Evolutionary conservation across 2,888 invertebrate genomes (phyloP), one percentile per base, ranked within the genome.

Genomic region (Hirtodrosophila duncani): DNA sequence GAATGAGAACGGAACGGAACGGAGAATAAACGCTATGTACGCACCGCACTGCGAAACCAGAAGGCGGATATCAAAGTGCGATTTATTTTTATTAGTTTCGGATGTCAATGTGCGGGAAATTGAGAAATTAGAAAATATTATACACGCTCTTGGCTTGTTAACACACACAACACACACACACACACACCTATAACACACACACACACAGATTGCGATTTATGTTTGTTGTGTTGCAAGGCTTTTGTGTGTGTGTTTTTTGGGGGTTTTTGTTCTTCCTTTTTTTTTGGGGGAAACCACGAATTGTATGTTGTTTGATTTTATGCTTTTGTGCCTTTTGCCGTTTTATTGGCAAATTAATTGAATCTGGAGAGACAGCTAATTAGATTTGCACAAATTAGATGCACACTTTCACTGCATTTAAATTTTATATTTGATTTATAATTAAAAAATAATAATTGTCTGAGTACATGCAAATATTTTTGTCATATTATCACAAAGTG

Each of bases 51-150:
- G 46, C 56, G 37, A 45, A 51, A 57, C 37, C 45, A 58, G 63
- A 53, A 33, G 58, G 57, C 70, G 77, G 77, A 77, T 80, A 80
- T 80, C 78, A 78, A 78, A 78, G 78, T 80, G 80, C 78, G 75
- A 80, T 80, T 80, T 80, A 78, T 80, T 80, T 80, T 80, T 80
- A 80, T 80, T 80, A 80, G 68, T 78, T 78, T 74, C 78, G 80
- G 78, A 80, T 80, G 78, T 80, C 80, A 77, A 79, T 80, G 80
- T 80, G 80, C 63, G 70, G 79, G 78, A 79, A 79, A 79, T 80
- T 80, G 80, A 80, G 79, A 79, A 80, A 79, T 79, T 79, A 79
- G 78, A 80, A 79, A 79, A 78, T 79, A 79, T 80, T 72, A 78
- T 71, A 78, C 70, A 72, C 56, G 65, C 64, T 64, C 57, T 55